Percentiles rank a stretch among this genome's conserved stretches.
phyloP scores from a whole-genome alignment of 2,888 invertebrate species.

The Sphinx pinastri region DNA sequence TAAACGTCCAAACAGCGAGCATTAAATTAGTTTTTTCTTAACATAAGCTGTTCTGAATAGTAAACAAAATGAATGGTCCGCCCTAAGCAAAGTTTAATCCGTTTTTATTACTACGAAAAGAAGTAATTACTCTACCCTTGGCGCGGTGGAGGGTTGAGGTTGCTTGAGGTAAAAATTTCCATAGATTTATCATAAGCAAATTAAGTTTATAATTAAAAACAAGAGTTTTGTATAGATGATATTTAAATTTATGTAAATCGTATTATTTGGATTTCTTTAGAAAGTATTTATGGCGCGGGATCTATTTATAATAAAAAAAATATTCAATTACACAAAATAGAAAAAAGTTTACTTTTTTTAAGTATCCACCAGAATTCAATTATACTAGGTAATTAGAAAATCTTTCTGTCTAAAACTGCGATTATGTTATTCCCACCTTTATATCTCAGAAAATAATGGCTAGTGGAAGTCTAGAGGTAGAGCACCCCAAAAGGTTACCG shows the following conservation, averaged over 20 bases:
- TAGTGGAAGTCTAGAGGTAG: no score
- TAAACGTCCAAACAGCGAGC: conserved; percentile 62
- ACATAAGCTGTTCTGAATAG: conserved; percentile 79
- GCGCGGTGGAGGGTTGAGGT: conserved; percentile 79
- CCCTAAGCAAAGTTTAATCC: conserved; percentile 84
- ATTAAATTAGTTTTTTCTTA: conserved; percentile 78
- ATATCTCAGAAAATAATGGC: no score
- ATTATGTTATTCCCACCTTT: no score
- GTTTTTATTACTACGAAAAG: conserved; percentile 84
- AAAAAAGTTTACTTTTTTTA: no score
- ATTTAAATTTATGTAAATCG: conserved; percentile 81
- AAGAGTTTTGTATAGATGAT: conserved; percentile 81
- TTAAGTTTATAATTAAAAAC: conserved; percentile 85
- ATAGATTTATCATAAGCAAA: conserved; percentile 84
- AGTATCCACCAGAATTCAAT: no score
- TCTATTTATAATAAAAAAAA: not conserved
- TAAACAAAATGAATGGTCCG: conserved; percentile 82
- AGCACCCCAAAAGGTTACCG: no score
- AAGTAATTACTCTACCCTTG: conserved; percentile 84
- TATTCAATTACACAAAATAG: not conserved
- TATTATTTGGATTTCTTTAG: conserved; percentile 62
- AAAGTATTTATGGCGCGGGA: conserved; percentile 33
- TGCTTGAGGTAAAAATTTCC: conserved; percentile 82
- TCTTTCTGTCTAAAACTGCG: no score
- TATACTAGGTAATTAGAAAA: no score